Percentiles rank a stretch among this genome's conserved stretches.
phyloP scores from a whole-genome alignment of 2,888 invertebrate genomes.

The Congeria kusceri region DNA sequence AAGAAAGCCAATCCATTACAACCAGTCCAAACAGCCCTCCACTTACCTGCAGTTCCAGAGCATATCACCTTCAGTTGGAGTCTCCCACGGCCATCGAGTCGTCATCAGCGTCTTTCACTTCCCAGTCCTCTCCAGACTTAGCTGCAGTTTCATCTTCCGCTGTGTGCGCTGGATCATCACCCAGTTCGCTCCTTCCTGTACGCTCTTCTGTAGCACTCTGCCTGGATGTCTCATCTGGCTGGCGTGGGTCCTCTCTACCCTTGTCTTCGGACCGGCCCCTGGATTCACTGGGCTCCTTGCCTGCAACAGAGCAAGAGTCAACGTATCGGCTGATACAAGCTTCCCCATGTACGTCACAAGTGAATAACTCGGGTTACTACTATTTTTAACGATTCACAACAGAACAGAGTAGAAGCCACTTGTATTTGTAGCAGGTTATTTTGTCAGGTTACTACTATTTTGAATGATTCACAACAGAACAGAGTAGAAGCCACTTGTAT shows the following conservation, averaged over 20 bases:
- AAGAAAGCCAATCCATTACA: slow-evolving; percentile 27
- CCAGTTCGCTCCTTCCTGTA: slow-evolving; percentile 2
- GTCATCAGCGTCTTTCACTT: background rate
- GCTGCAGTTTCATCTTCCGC: slow-evolving; percentile 32
- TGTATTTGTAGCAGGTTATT: too few species aligned
- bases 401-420: too few species aligned
- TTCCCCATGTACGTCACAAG: too few species aligned
- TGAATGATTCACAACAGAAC: too few species aligned
- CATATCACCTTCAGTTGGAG: slow-evolving; percentile 62
- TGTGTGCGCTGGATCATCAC: slow-evolving; percentile 2
- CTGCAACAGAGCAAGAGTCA: background rate
- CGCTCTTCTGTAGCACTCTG: background rate
- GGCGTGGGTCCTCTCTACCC: background rate
- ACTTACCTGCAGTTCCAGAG: slow-evolving; percentile 58
- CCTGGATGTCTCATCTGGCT: background rate
- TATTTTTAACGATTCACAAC: too few species aligned
- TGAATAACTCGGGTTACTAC: too few species aligned
- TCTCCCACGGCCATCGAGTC: slow-evolving; percentile 30
- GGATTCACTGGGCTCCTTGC: slow-evolving; percentile 1
- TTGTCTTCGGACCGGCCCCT: slow-evolving; percentile 6
- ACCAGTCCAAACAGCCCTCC: background rate
- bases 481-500: too few species aligned
- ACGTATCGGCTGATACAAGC: too few species aligned
- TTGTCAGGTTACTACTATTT: too few species aligned
- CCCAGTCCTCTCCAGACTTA: background rate